A percentile compares a stretch with the other conserved stretches of the same genome.
phyloP scores from a whole-genome alignment of 2,888 invertebrate genomes.

The Colostygia pectinataria region DNA sequence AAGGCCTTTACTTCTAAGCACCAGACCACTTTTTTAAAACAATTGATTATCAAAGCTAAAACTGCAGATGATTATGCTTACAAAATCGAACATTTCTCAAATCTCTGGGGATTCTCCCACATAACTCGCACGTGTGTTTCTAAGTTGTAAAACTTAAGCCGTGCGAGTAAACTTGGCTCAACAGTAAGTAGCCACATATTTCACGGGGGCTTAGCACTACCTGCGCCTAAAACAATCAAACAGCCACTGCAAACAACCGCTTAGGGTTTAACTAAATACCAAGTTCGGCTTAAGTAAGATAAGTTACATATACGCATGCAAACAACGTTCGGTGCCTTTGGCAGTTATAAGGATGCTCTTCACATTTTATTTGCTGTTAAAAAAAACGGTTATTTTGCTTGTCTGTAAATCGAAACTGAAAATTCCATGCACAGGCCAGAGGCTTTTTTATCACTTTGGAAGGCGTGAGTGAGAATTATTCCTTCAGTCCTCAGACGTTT shows the following conservation, averaged over 20 bases:
- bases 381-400: too few species aligned
- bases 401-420: too few species aligned
- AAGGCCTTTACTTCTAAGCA: too few species aligned
- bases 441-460: too few species aligned
- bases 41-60: too few species aligned
- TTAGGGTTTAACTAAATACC: conserved; percentile 79
- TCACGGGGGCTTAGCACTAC: conserved; percentile 71
- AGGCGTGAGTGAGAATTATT: too few species aligned
- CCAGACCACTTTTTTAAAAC: too few species aligned
- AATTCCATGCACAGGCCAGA: too few species aligned
- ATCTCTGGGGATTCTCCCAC: conserved; percentile 19
- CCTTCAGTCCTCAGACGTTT: too few species aligned
- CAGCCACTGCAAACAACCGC: conserved; percentile 62
- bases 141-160: conserved; percentile 75
- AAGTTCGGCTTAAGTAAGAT: conserved; percentile 75
- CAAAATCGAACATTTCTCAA: conserved; percentile 4
- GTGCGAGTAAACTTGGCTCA: conserved; percentile 67
- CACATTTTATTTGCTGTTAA: too few species aligned
- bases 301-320: conserved; percentile 52
- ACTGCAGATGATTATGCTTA: too few species aligned
- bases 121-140: conserved; percentile 28
- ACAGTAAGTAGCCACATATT: conserved; percentile 77
- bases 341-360: conserved; percentile 6
- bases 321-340: conserved; percentile 32
- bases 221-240: conserved; percentile 81